A percentile compares a stretch with the other conserved stretches of the same genome.
These are phyloP conservation scores for Drosophila kuntzei DNA, from an alignment of 2,888 invertebrate species.

Conservation along the genomic window DNA sequence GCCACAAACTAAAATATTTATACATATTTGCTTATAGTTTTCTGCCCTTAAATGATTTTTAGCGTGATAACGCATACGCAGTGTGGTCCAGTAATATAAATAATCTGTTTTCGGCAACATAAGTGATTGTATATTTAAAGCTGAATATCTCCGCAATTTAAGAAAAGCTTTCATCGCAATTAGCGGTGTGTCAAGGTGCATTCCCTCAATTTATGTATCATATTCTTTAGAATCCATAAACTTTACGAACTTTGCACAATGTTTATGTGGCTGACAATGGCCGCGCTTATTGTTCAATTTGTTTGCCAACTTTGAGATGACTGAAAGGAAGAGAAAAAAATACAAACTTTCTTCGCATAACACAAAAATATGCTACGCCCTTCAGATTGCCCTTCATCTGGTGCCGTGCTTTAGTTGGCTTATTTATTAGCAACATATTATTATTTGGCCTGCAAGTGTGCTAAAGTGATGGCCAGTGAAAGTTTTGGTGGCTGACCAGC, in stretches of 20 bases:
- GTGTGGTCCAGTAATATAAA: neutral
- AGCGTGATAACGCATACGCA: neutral
- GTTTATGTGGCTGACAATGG: slow-evolving; percentile 44
- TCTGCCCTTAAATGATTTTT: neutral
- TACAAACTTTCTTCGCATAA: slow-evolving; percentile 39
- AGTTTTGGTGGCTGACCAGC: slow-evolving; percentile 60
- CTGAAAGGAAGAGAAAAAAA: slow-evolving; percentile 18
- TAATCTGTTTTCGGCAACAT: neutral
- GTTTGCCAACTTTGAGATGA: slow-evolving; percentile 60
- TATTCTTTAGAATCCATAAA: slow-evolving; percentile 19
- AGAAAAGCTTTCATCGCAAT: slow-evolving; percentile 7
- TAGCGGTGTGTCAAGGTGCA: slow-evolving; percentile 32
- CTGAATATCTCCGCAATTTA: neutral
- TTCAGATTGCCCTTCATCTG: slow-evolving; percentile 26
- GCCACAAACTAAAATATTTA: neutral
- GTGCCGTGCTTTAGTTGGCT: slow-evolving; percentile 33
- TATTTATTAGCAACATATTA: slow-evolving; percentile 81
- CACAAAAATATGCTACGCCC: slow-evolving; percentile 53
- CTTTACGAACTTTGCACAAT: slow-evolving; percentile 43
- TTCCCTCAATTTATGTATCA: slow-evolving; percentile 2
- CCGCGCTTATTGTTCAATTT: slow-evolving; percentile 55
- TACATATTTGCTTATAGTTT: neutral
- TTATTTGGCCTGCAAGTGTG: slow-evolving; percentile 58
- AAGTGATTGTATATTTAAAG: neutral
- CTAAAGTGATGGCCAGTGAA: slow-evolving; percentile 48